phyloP scores from a whole-genome alignment of 2,888 invertebrate genomes.

The Drosophila setosimentum region DNA sequence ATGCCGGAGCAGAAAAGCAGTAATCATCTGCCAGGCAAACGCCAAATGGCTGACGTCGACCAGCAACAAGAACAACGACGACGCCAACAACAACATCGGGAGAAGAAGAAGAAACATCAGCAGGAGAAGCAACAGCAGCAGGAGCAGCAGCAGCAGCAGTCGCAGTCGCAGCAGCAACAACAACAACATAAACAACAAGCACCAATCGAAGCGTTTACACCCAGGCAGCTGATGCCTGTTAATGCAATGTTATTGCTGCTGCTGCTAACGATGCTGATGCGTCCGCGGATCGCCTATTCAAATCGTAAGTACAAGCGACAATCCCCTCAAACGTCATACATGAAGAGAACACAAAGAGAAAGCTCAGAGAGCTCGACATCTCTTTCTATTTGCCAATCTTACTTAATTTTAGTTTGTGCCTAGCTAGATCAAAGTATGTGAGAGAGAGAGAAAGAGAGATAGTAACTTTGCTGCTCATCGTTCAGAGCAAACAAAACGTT shows the following conservation, averaged over 20 bases:
- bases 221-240: constrained; percentile 50
- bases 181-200: constrained; percentile 32
- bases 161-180: constrained; percentile 21
- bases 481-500: background rate
- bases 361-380: background rate
- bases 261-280: constrained; percentile 62
- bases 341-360: background rate
- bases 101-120: constrained; percentile 10
- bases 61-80: constrained; percentile 17
- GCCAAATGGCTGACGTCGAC: constrained; percentile 30
- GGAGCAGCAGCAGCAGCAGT: constrained; percentile 5
- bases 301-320: constrained; percentile 63
- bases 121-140: constrained; percentile 16
- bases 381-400: background rate
- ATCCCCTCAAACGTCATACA: background rate
- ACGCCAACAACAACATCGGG: constrained; percentile 41
- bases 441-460: background rate
- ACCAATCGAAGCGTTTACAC: constrained; percentile 23
- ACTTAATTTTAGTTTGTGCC: background rate
- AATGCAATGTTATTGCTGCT: constrained; percentile 62
- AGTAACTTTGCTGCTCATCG: background rate
- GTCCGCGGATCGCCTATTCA: constrained; percentile 58
- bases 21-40: constrained; percentile 37
- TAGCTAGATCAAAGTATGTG: background rate
- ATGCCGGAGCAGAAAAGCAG: constrained; percentile 48